Percentiles rank a stretch among this genome's conserved stretches.
These are phyloP conservation scores for Poeciliopsis retropinna DNA, from an alignment of 2,113 vertebrate species.

Conservation along the genomic window DNA sequence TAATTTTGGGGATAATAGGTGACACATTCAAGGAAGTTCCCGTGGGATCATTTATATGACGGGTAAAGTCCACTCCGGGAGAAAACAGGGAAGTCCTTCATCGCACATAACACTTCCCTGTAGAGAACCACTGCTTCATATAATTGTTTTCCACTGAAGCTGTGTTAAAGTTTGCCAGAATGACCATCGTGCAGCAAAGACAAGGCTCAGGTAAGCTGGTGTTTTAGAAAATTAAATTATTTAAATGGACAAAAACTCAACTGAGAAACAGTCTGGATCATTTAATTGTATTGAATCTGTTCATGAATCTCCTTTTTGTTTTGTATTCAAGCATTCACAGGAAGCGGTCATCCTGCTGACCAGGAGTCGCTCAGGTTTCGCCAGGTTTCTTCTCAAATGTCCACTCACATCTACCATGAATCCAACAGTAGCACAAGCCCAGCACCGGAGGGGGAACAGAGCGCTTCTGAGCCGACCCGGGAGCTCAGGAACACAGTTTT, in stretches of 20 bases:
- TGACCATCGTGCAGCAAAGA: constrained; percentile 30
- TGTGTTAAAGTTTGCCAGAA: constrained; percentile 7
- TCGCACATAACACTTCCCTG: constrained; percentile 20
- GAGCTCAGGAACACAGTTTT: constrained; percentile 59
- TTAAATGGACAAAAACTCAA: background rate
- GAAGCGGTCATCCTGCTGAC: constrained; percentile 17
- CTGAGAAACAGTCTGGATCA: background rate
- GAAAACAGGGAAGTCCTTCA: constrained; percentile 29
- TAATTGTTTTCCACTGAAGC: constrained; percentile 24
- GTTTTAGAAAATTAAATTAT: background rate
- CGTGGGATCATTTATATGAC: constrained; percentile 41
- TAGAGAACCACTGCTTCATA: background rate
- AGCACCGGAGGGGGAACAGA: constrained; percentile 21
- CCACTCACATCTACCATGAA: constrained; percentile 49
- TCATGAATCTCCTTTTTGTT: background rate
- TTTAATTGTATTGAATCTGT: background rate
- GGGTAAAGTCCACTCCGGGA: constrained; percentile 72
- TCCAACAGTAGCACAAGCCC: constrained; percentile 49
- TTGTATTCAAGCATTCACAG: constrained; percentile 13
- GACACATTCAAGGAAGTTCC: constrained; percentile 78
- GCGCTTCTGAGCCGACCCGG: background rate
- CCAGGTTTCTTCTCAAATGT: constrained; percentile 23
- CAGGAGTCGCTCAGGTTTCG: constrained; percentile 56
- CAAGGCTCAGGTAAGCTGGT: constrained; percentile 9
- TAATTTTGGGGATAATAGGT: constrained; percentile 47